Evolutionary conservation across 64 coral and sea anemone species (phyloP).

Genomic region (Actinia equina): DNA sequence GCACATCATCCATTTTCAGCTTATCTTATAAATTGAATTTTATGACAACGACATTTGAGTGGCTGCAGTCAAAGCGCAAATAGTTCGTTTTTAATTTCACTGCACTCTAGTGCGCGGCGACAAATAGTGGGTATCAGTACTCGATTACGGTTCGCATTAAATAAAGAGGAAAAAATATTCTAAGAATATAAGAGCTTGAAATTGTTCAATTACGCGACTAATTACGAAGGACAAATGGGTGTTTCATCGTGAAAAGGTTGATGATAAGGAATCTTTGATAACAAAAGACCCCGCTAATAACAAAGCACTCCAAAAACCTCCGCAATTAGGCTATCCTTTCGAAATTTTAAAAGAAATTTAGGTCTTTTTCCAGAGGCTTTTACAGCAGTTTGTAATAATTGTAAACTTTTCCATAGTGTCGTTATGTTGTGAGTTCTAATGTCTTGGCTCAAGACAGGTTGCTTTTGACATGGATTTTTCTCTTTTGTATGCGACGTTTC

Average conservation of each 20-base stretch:
- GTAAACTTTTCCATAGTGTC: neutral
- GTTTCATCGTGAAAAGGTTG: neutral
- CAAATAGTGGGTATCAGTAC: neutral
- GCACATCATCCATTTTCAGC: neutral
- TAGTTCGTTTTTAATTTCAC: no score
- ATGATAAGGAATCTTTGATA: neutral
- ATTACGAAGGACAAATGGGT: neutral
- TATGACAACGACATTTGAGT: neutral
- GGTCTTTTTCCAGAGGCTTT: neutral
- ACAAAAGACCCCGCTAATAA: constrained; percentile 4
- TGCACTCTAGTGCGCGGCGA: neutral
- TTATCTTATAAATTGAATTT: neutral
- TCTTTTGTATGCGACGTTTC: neutral
- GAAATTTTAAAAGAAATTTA: neutral
- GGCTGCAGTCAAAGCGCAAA: neutral
- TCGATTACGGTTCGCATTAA: no score
- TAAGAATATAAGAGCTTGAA: no score
- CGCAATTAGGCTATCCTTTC: neutral
- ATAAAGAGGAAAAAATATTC: no score
- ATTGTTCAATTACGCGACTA: neutral
- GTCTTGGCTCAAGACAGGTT: neutral
- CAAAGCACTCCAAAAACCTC: neutral
- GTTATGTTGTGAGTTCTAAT: neutral
- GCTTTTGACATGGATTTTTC: neutral
- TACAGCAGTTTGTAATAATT: neutral